These are phyloP conservation scores for Epinephelus coioides DNA, from an alignment of 2,797 vertebrate genomes.

Conservation along the genomic window DNA sequence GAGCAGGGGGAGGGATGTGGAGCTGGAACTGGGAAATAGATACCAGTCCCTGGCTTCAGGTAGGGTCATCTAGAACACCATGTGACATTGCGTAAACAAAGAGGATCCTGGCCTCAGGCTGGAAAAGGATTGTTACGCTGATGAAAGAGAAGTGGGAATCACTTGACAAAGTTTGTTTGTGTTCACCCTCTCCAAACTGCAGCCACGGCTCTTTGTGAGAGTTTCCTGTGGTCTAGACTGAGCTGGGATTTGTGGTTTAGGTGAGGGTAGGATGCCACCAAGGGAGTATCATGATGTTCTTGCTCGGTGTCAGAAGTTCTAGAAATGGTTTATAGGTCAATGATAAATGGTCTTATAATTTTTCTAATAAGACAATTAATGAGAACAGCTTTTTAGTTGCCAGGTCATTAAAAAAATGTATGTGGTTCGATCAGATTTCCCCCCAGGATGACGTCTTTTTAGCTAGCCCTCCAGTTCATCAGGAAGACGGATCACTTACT, in stretches of 20 bases:
- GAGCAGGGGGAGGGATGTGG: conserved; percentile 28
- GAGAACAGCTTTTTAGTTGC: not conserved
- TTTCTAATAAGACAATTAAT: not conserved
- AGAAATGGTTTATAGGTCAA: conserved; percentile 4
- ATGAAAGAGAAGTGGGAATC: conserved; percentile 50
- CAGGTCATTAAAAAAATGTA: not conserved
- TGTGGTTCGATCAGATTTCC: not conserved
- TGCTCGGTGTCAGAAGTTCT: conserved; percentile 3
- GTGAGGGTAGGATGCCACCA: conserved; percentile 35
- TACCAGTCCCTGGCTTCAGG: conserved; percentile 66
- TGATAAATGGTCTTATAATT: conserved; percentile 1
- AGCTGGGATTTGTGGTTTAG: conserved; percentile 67
- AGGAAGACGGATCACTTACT: conserved; percentile 1
- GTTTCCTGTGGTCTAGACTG: conserved; percentile 62
- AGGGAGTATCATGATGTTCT: conserved; percentile 7
- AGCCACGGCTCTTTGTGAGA: conserved; percentile 50
- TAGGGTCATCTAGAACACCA: conserved; percentile 61
- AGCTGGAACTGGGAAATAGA: conserved; percentile 57
- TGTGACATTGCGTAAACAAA: conserved; percentile 67
- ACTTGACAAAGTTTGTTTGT: conserved; percentile 72
- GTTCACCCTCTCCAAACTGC: conserved; percentile 61
- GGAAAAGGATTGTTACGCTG: conserved; percentile 51
- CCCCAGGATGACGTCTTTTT: not conserved
- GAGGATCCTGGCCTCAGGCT: conserved; percentile 64
- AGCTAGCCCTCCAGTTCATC: not conserved